phyloP scores from a whole-genome alignment of 2,113 vertebrate genomes.

The Callipepla squamata region DNA sequence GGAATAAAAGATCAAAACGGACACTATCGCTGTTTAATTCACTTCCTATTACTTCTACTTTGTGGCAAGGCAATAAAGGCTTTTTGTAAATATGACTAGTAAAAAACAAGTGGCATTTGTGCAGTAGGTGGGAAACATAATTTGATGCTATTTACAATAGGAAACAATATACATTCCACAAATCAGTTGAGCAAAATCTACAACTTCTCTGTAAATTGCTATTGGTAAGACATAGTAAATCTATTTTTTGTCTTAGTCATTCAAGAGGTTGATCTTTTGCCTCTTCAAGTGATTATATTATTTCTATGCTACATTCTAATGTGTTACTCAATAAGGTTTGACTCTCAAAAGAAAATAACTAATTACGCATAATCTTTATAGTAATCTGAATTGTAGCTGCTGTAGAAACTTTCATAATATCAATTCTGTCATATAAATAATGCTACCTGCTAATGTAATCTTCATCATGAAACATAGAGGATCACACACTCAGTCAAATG shows the following conservation, averaged over 20 bases:
- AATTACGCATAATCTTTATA: slow-evolving; percentile 35
- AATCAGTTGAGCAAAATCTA: not conserved
- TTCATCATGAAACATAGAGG: slow-evolving; percentile 32
- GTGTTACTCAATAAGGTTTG: not conserved
- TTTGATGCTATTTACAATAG: not conserved
- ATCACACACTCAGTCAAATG: slow-evolving; percentile 17
- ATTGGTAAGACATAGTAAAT: not conserved
- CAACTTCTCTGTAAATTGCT: not conserved
- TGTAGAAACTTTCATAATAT: slow-evolving; percentile 49
- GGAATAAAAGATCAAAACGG: not conserved
- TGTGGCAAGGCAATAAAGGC: not conserved
- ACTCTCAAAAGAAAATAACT: slow-evolving; percentile 55
- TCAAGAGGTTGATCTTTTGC: not conserved
- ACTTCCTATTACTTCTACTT: not conserved
- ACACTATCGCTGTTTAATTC: not conserved
- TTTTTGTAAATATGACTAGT: not conserved
- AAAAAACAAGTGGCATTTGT: not conserved
- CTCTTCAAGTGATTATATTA: not conserved
- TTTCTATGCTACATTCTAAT: not conserved
- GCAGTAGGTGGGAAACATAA: not conserved
- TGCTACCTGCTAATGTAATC: slow-evolving; percentile 32
- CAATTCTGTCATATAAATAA: slow-evolving; percentile 39
- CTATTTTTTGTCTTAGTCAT: not conserved
- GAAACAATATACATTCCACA: not conserved
- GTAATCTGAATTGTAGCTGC: slow-evolving; percentile 26